Percentiles rank a stretch among this genome's conserved stretches.
Evolutionary conservation across 2,113 vertebrate genomes (phyloP).

Genomic region (Raja brachyura): DNA sequence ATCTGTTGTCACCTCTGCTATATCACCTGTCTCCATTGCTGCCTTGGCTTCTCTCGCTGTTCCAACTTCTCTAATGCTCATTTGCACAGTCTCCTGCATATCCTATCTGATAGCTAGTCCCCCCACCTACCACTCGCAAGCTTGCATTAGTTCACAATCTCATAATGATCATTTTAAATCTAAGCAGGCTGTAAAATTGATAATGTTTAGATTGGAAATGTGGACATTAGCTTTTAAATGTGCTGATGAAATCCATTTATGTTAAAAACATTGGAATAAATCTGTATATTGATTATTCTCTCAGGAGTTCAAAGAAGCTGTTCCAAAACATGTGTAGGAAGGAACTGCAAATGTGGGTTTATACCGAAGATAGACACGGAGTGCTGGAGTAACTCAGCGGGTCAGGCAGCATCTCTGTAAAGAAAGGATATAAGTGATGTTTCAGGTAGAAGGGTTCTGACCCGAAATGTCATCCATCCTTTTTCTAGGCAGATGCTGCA

Average conservation of each 20-base stretch:
- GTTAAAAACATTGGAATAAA: not conserved
- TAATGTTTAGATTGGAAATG: not conserved
- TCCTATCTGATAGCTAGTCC: not conserved
- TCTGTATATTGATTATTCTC: not conserved
- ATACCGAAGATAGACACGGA: too few relatives aligned
- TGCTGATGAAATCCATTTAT: not conserved
- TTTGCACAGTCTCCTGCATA: not conserved
- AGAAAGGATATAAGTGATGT: too few relatives aligned
- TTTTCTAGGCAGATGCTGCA: too few relatives aligned
- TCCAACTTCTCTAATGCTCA: not conserved
- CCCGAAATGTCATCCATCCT: too few relatives aligned
- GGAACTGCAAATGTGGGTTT: too few relatives aligned
- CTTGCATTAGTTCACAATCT: not conserved
- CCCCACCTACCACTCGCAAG: too few relatives aligned
- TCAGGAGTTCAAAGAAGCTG: not conserved
- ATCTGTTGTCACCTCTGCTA: not conserved
- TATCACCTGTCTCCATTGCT: not conserved
- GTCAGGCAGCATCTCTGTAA: too few relatives aligned
- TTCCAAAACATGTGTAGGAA: not conserved
- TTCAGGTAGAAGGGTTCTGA: too few relatives aligned
- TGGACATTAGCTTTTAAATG: not conserved
- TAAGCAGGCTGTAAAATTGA: too few relatives aligned
- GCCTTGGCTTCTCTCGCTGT: not conserved
- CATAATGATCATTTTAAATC: not conserved
- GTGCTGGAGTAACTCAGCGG: too few relatives aligned